Evolutionary conservation across 2,797 vertebrate genomes (phyloP).

Genomic region (Syncerus caffer): DNA sequence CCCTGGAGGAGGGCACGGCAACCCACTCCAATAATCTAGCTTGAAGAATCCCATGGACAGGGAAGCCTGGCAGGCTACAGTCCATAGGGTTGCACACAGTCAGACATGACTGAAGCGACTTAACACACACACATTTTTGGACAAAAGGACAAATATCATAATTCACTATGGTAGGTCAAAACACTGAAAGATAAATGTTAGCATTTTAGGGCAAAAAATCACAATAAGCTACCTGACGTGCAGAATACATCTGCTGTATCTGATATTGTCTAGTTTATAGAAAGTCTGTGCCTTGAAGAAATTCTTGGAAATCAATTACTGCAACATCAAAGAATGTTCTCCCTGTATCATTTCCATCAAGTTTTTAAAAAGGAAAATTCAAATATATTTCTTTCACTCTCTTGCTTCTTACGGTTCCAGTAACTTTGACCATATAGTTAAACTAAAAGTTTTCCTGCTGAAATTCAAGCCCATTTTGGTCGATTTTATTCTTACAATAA

Average conservation of each 20-base stretch:
- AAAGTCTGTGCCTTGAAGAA: not conserved
- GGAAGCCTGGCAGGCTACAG: not conserved
- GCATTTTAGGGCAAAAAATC: not conserved
- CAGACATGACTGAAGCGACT: not conserved
- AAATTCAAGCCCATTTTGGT: not conserved
- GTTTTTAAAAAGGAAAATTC: not conserved
- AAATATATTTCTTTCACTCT: not conserved
- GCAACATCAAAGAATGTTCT: not conserved
- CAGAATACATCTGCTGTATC: not conserved
- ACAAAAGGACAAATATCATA: not conserved
- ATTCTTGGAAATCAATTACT: not conserved
- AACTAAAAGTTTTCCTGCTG: not conserved
- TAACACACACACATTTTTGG: not conserved
- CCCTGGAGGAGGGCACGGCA: not conserved
- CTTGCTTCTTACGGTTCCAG: not conserved
- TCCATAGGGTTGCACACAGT: not conserved
- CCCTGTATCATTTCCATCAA: not conserved
- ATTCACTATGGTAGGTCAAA: conserved; percentile 3
- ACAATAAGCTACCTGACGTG: not conserved
- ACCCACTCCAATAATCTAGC: not conserved
- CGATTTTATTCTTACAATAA: not conserved
- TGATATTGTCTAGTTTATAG: not conserved
- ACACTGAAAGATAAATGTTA: not conserved
- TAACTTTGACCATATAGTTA: not conserved
- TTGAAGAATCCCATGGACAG: not conserved